Evolutionary conservation across 2,888 invertebrate species (phyloP).

Genomic region (Polyommatus icarus): DNA sequence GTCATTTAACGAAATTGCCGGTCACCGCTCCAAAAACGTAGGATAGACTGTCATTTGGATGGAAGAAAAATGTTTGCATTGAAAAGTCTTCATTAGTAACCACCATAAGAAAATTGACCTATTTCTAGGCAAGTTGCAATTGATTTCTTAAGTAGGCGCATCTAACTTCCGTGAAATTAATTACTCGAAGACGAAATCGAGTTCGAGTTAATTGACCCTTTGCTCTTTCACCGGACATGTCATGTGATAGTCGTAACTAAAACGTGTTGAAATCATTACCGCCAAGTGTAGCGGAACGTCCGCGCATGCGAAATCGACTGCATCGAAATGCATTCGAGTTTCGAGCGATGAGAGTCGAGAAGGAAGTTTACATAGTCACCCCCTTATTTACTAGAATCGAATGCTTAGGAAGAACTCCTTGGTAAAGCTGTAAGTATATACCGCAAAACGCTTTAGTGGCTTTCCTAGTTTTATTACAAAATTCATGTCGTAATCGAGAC

Average conservation of each 20-base stretch:
- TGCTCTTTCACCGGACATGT: constrained; percentile 53
- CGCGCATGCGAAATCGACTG: constrained; percentile 48
- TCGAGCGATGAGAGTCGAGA: background rate
- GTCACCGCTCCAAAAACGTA: too few relatives aligned
- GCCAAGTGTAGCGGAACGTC: constrained; percentile 66
- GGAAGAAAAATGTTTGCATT: too few relatives aligned
- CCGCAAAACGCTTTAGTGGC: too few relatives aligned
- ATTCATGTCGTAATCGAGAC: too few relatives aligned
- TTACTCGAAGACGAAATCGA: constrained; percentile 33
- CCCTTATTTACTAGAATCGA: background rate
- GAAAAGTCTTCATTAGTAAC: too few relatives aligned
- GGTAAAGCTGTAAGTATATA: too few relatives aligned
- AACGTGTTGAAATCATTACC: constrained; percentile 62
- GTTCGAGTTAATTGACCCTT: constrained; percentile 47
- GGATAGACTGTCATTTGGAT: too few relatives aligned
- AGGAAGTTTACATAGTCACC: background rate
- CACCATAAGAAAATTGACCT: background rate
- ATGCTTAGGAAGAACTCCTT: too few relatives aligned
- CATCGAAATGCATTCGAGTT: constrained; percentile 32
- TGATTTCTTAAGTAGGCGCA: background rate
- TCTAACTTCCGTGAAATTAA: background rate
- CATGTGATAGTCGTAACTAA: constrained; percentile 68
- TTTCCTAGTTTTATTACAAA: too few relatives aligned
- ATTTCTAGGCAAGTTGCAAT: background rate
- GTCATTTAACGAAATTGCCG: too few relatives aligned